Conservation (phyloP, 2,888 invertebrate species). For the Chirona hameri region DNA sequence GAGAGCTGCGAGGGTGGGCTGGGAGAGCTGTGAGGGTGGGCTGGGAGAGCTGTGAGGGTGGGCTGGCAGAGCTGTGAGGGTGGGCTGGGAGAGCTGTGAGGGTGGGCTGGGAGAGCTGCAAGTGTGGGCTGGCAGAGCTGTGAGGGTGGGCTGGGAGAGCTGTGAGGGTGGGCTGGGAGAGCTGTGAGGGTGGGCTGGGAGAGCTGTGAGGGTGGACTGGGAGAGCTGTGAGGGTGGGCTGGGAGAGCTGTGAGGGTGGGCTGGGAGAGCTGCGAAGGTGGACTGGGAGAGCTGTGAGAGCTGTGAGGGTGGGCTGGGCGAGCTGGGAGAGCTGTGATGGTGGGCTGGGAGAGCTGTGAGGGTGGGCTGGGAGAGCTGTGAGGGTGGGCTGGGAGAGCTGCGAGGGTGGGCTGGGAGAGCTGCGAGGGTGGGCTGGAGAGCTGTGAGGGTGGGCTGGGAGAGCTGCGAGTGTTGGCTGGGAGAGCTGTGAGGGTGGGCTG, state of each 20-base stretch:
- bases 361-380: background rate
- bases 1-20: background rate
- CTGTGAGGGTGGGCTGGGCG: too few species aligned
- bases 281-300: background rate
- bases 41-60: too few species aligned
- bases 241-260: too few species aligned
- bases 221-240: too few species aligned
- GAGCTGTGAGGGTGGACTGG: background rate
- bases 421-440: too few species aligned
- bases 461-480: too few species aligned
- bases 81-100: background rate
- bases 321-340: too few species aligned
- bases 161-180: too few species aligned
- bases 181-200: too few species aligned
- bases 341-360: background rate
- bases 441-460: background rate
- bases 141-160: background rate
- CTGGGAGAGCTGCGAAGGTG: background rate
- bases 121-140: background rate
- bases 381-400: background rate
- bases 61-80: background rate
- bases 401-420: too few species aligned
- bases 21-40: too few species aligned
- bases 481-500: background rate
- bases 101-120: too few species aligned